Base-by-base conservation (phyloP, 2,113 vertebrate species). In the Regulus satrapa region DNA sequence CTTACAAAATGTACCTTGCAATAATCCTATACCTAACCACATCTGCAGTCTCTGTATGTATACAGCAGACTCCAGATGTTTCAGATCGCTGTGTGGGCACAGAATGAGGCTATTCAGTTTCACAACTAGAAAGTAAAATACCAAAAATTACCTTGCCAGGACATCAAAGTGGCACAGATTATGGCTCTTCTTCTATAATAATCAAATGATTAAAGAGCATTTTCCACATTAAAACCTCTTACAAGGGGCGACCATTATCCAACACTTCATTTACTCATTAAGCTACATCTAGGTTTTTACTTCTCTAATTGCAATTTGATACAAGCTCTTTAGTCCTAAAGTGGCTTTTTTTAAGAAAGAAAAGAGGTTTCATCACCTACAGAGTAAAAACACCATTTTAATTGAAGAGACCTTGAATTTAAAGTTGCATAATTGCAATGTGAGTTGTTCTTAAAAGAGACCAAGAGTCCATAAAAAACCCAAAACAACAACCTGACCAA, bases 181-280 rank as follows among this genome's bases (percentile, higher is more conserved):
- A 38, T 3, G 2, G 13, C 51, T 92, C 66, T 89, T 94, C 79
- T 95, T 81, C 28, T 18, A 45, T 51, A 74, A 96, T 92, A 62
- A 73, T 71, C 54, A 88, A 36, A 92, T 97, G 92, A 98, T 95
- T 96, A 92, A 96, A 90, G 84, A 96, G 38, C 43, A 84, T 54
- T 88, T 90, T 89, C 86, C 71, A 96, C 92, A 97, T 97, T 93
- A 97, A 95, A 82, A 25, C 5, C 34, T 80, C 85, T 92, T 87
- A 58, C 63, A 95, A 87, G 29, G 56, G 83, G 91, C 93, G 10
- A 69, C 92, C 72, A 74, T 86, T 85, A 63, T 59, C 41, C 19
- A 68, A n/a, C 34, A 51, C 90, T 94, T 88, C 88, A 84, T 78
- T 95, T 97, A 92, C 76, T 95, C 91, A 95, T 95, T 88, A 92